Conservation (phyloP, 2,888 invertebrate genomes). For the Apantesis nais region DNA sequence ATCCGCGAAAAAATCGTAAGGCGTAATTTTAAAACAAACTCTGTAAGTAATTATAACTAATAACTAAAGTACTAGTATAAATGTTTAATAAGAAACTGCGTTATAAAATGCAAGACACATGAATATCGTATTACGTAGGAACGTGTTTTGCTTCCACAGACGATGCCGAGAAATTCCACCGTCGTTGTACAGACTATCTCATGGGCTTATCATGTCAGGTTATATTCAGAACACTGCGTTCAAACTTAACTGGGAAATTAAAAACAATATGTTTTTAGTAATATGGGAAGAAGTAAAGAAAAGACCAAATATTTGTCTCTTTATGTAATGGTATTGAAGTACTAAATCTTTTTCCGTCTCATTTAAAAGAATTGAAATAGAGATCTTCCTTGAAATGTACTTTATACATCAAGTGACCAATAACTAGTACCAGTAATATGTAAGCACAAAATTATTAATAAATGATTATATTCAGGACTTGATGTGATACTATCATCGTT, state of each 20-base stretch:
- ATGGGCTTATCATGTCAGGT: constrained; percentile 16
- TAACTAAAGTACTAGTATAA: constrained; percentile 38
- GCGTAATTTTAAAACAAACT: constrained; percentile 16
- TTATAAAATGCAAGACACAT: constrained; percentile 53
- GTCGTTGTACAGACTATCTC: constrained; percentile 16
- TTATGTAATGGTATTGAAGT: neutral
- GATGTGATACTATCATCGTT: too few species aligned
- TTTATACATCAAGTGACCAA: neutral
- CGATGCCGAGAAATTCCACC: constrained; percentile 34
- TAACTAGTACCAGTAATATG: neutral
- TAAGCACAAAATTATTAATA: too few species aligned
- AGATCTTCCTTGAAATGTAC: neutral
- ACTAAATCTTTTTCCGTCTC: neutral
- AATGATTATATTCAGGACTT: too few species aligned
- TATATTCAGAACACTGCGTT: neutral
- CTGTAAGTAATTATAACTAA: constrained; percentile 24
- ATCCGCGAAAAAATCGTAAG: neutral
- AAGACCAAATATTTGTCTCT: too few species aligned
- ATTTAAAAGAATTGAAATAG: neutral
- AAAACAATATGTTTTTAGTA: neutral
- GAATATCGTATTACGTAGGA: constrained; percentile 52
- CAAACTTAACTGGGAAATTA: neutral
- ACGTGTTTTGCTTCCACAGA: constrained; percentile 55
- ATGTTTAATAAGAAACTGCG: constrained; percentile 36
- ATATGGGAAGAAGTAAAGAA: neutral